phyloP scores from a whole-genome alignment of 37 sponge, comb jelly and placozoan species.

The Chondrilla cf. caribensis region DNA sequence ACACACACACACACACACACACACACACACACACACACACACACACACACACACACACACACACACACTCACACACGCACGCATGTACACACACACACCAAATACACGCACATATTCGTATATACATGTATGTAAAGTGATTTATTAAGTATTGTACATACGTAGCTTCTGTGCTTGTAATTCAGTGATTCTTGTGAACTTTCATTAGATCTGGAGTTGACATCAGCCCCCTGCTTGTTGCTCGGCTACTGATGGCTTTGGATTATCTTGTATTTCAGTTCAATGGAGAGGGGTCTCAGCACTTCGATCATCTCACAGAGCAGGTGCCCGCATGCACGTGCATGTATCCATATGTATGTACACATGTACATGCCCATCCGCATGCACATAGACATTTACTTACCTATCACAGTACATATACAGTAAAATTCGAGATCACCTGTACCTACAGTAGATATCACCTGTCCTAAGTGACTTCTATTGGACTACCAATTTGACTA shows the following conservation, averaged over 20 bases:
- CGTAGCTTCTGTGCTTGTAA: too few species aligned
- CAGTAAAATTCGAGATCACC: too few species aligned
- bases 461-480: too few species aligned
- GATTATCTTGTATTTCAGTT: constrained; percentile 76
- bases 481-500: too few species aligned
- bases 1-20: constrained; percentile 31
- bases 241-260: constrained; percentile 64
- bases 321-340: constrained; percentile 38
- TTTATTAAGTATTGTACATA: background rate
- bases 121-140: background rate
- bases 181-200: too few species aligned
- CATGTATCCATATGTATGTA: background rate
- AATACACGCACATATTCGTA: too few species aligned
- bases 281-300: constrained; percentile 16
- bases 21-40: constrained; percentile 43
- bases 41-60: constrained; percentile 26
- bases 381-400: too few species aligned
- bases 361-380: too few species aligned
- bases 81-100: constrained; percentile 13
- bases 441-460: too few species aligned
- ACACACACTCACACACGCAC: constrained; percentile 44
- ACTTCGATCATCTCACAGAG: constrained; percentile 43
- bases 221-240: constrained; percentile 38
- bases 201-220: constrained; percentile 40
- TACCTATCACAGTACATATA: too few species aligned